Base-by-base conservation (phyloP, 2,113 vertebrate species). In the Turdus rufiventris region DNA sequence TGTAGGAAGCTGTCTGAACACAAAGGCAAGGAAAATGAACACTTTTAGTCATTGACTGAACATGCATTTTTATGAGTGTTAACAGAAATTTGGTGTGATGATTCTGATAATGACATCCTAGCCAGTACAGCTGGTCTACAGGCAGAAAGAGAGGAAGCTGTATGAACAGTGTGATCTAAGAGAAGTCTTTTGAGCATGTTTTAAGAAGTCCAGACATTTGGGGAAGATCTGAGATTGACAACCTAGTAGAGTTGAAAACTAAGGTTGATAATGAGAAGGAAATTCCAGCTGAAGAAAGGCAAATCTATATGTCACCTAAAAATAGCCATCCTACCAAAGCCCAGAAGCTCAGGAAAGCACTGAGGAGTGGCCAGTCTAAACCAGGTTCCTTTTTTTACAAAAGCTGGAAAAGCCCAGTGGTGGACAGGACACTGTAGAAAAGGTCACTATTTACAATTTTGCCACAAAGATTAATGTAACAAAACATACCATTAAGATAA, bases 1-100 rank as follows among this genome's bases (percentile, higher is more conserved):
- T 80, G 65, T 88, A 95, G 88, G 72, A 95, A 91, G 88, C 57
- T 93, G 82, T 68, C 91, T 96, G 91, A 91, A 91, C 53, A 94
- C 85, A 97, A 96, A 96, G 65, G 80, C 76, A 91, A 86, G 94
- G 61, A 88, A 93, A 96, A 94, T 28, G 53, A 95, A 84, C 90
- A 71, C 67, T 84, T 95, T 63, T 24, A 94, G 82, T 84, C 89
- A 90, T 65, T 95, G 88, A 96, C 61, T 90, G 90, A 94, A 91
- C 63, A 86, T 38, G 82, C 63, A 60, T 88, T 96, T 95, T 90
- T 90, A 83, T 72, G 72, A 93, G 90, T 31, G 88, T 65, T 95
- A 96, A 93, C 92, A 95, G 60, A 93, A 93, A 74, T 74, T 85
- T 91, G 67, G 75, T 96, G 85, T 86, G 82, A 77, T 90, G 54